Evolutionary conservation across 2,888 invertebrate genomes (phyloP), one percentile per base, ranked within the genome.

Genomic region (Lithosia quadra): DNA sequence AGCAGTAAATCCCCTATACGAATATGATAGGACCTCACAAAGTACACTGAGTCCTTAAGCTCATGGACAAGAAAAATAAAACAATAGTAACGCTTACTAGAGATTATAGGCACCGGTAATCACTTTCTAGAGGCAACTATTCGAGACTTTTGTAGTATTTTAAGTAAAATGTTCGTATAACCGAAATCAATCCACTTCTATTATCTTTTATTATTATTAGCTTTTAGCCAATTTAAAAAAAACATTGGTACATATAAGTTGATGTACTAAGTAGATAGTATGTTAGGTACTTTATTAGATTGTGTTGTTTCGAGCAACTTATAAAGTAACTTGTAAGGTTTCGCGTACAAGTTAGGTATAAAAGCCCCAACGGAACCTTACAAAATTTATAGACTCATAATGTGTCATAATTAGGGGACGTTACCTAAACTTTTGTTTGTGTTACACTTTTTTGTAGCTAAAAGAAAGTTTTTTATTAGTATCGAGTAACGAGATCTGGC

Each of bases 341-440:
- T 18, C 18, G 2, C n/a, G 49, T n/a, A 11, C 21, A 56, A 56
- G 55, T 56, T 56, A n/a, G n/a, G n/a, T n/a, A 49, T 49, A 49
- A n/a, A 49, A 49, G 49, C 8, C 49, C n/a, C 49, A n/a, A 49
- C 2, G 49, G 49, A 49, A 18, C 49, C n/a, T n/a, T n/a, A 9
- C n/a, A 49, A n/a, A n/a, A 49, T 49, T 49, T 49, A 49, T 49
- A 49, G 49, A n/a, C 49, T 49, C 49, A n/a, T 49, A 49, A 49
- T 49, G 49, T n/a, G 49, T 49, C 49, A 49, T 49, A 49, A 49
- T 49, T 49, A n/a, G 49, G n/a, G 49, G 49, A 49, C 9, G 49
- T 49, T 49, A 49, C 49, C n/a, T 49, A 49, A 49, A 49, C 49
- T 49, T 49, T n/a, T 49, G n/a, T 49, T n/a, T 5, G 49, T 49